Base-by-base conservation (phyloP, 2,888 invertebrate genomes). In the Eupsilia transversa region DNA sequence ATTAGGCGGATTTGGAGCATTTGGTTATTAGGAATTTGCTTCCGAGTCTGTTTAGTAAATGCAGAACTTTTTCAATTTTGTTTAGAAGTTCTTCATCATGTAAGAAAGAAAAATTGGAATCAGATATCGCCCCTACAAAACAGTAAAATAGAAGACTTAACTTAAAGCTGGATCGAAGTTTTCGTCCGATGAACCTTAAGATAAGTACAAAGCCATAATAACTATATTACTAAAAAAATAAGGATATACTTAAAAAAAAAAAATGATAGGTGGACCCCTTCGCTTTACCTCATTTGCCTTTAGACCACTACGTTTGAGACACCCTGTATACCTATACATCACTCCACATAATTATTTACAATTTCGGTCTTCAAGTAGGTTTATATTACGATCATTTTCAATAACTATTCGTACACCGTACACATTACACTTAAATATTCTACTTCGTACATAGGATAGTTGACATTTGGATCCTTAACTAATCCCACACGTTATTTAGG, bases 401-500 rank as follows among this genome's bases (percentile, higher is more conserved):
- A 30, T 56, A 56, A 30, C 9, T 30, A 56, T 20, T 4, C 30
- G 56, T 30, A 56, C 30, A 30, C 9, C 20, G 9, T 35, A 54
- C 52, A n/a, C 2, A 38, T 5, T n/a, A 0, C 10, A 46, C 49
- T 54, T 65, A 60, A 41, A 79, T 79, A 79, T 61, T 75, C 41
- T 33, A 74, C 23, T 59, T 17, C n/a, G 3, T 41, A 67, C 30
- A n/a, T 56, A 43, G 60, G 54, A 78, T 78, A 78, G 43, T 70
- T 52, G 59, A 69, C 64, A 59, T 80, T 80, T 61, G 20, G 52
- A 33, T 63, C 41, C 30, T 60, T 20, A 57, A 59, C 69, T 68
- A 74, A 81, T 68, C 65, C 68, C 56, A 60, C 33, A 52, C 70
- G 35, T 73, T 68, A 77, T 78, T 70, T 74, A 77, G 43, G 33